These are phyloP conservation scores for Colaptes auratus DNA, from an alignment of 2,113 vertebrate species.

Conservation along the genomic window DNA sequence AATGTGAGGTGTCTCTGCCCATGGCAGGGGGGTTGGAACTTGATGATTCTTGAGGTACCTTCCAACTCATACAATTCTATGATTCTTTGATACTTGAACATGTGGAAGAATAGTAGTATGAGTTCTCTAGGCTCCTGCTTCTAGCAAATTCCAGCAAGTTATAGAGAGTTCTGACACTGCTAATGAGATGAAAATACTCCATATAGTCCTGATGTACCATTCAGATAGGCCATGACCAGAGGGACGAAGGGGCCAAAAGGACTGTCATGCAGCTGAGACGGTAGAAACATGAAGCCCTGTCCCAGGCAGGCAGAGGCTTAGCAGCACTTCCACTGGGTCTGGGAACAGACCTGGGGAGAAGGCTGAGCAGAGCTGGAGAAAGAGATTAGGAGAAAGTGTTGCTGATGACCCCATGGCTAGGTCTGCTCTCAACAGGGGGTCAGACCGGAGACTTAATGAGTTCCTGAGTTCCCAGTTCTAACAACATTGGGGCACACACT, in stretches of 20 bases:
- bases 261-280: accelerated
- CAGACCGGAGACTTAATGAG: neutral
- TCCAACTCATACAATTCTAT: too few relatives aligned
- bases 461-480: neutral
- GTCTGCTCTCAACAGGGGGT: neutral
- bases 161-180: neutral
- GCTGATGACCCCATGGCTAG: neutral
- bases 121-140: neutral
- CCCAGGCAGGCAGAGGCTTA: neutral
- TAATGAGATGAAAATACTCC: neutral
- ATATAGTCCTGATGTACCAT: neutral
- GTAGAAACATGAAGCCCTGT: neutral
- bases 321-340: accelerated
- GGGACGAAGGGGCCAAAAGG: neutral
- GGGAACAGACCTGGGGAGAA: neutral
- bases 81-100: neutral
- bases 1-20: too few relatives aligned
- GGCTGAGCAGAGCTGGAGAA: neutral
- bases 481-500: neutral
- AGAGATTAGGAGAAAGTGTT: too few relatives aligned
- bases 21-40: too few relatives aligned
- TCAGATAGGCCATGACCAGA: neutral
- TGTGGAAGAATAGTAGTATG: neutral
- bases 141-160: neutral
- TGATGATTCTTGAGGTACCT: too few relatives aligned